Percentiles rank a stretch among this genome's conserved stretches.
phyloP scores from a whole-genome alignment of 2,113 vertebrate genomes.

The Zosterops pallidus region DNA sequence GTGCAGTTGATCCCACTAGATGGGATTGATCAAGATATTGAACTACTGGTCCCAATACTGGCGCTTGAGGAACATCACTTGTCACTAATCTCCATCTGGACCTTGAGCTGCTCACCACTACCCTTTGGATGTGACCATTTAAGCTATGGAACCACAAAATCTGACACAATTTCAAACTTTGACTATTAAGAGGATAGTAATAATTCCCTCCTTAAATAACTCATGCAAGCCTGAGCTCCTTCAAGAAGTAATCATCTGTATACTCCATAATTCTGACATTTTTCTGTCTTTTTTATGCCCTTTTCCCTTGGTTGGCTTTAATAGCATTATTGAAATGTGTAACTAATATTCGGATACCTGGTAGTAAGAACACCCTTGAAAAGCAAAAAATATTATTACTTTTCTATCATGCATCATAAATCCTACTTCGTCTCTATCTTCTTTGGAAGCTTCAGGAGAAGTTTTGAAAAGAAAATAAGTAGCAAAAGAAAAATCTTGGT shows the following conservation, averaged over 20 bases:
- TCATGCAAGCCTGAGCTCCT: neutral
- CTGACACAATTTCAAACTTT: slow-evolving; percentile 7
- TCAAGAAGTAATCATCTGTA: slow-evolving; percentile 1
- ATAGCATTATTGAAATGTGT: neutral
- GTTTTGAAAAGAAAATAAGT: neutral
- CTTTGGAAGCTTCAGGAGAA: neutral
- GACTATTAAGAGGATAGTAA: neutral
- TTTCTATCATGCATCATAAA: neutral
- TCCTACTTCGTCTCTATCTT: neutral
- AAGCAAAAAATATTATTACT: neutral
- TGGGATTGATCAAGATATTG: neutral
- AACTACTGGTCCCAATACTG: neutral
- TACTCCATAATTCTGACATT: slow-evolving; percentile 7
- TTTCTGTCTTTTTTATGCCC: neutral
- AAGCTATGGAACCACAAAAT: neutral
- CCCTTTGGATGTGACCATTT: neutral
- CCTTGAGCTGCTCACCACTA: no score
- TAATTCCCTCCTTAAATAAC: neutral
- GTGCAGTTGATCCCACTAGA: rapidly evolving
- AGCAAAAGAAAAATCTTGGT: neutral
- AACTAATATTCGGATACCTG: neutral
- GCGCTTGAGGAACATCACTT: neutral
- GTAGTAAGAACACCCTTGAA: neutral
- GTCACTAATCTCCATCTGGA: neutral
- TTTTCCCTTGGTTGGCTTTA: neutral